These are phyloP conservation scores for Melikaiella ostensackeni DNA, from an alignment of 2,888 invertebrate genomes.

Conservation along the genomic window DNA sequence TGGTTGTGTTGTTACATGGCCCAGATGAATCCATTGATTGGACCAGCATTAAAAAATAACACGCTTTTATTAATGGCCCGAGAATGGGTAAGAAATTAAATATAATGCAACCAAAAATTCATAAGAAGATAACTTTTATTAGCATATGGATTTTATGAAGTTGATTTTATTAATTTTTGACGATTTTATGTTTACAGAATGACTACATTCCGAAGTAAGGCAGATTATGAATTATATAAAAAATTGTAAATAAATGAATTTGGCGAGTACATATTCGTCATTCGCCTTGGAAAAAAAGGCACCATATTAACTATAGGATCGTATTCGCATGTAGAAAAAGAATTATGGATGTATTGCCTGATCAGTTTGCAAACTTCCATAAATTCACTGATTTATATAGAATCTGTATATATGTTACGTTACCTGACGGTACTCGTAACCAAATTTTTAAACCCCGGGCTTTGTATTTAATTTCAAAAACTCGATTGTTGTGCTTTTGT, in stretches of 20 bases:
- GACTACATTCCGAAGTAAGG: neutral
- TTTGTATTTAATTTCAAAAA: slow-evolving; percentile 8
- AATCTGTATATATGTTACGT: slow-evolving; percentile 8
- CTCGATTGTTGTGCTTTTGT: neutral
- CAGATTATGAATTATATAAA: neutral
- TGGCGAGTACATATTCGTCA: neutral
- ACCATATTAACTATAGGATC: neutral
- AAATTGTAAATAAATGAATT: slow-evolving; percentile 32
- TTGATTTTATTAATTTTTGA: neutral
- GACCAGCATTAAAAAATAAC: slow-evolving; percentile 86
- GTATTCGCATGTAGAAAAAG: slow-evolving; percentile 5
- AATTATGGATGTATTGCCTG: neutral
- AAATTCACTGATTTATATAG: neutral
- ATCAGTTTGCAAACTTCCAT: neutral
- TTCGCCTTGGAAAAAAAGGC: slow-evolving; percentile 1
- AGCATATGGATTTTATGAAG: neutral
- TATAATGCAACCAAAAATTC: no score
- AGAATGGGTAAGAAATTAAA: slow-evolving; percentile 84
- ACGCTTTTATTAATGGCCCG: slow-evolving; percentile 87
- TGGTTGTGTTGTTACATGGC: slow-evolving; percentile 96
- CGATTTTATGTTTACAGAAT: slow-evolving; percentile 6
- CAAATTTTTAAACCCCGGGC: neutral
- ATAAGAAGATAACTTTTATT: neutral
- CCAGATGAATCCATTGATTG: slow-evolving; percentile 95
- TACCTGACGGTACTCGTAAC: neutral